Base-by-base conservation (phyloP, 2,888 invertebrate species). In the Caprella mutica region DNA sequence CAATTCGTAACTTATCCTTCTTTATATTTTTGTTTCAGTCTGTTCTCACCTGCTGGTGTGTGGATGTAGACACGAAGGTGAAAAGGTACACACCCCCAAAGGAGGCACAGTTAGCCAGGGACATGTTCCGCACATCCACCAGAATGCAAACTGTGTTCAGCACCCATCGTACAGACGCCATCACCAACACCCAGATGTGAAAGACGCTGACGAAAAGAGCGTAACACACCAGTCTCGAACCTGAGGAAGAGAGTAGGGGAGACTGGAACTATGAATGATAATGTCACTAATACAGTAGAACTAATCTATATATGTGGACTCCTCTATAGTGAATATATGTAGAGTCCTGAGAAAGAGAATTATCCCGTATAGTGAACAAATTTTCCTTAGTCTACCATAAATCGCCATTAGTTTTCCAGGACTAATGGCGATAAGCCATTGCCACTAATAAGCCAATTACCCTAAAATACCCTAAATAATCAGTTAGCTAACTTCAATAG, bases 21-120 rank as follows among this genome's bases (percentile, higher is more conserved):
- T n/a, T n/a, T n/a, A n/a, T n/a, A n/a, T n/a, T n/a, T n/a, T n/a
- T n/a, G n/a, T n/a, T n/a, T n/a, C n/a, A n/a, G n/a, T n/a, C n/a
- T n/a, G n/a, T n/a, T n/a, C n/a, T n/a, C n/a, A 64, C 64, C 58
- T 64, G 64, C 19, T 52, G 55, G 14, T 55, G 58, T 1, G 64
- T 59, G 8, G 64, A 55, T 12, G 58, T 64, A 19, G 64, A 55
- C 26, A 64, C 60, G 33, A 64, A 64, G 19, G 64, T 58, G 54
- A 64, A 64, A 12, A 64, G 58, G 40, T 60, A 64, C 17, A 64
- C 58, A n/a, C 64, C 64, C 3, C 64, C 64, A 38, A 60, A 64
- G 14, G 60, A 59, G 43, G 58, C 26, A 27, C 59, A 64, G 40
- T 60, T 64, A n/a, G 60, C 53, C 6, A 64, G 38, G n/a, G 64